These are phyloP conservation scores for Chrysomallon squamiferum DNA, from an alignment of 1,140 invertebrate species.

Conservation along the genomic window DNA sequence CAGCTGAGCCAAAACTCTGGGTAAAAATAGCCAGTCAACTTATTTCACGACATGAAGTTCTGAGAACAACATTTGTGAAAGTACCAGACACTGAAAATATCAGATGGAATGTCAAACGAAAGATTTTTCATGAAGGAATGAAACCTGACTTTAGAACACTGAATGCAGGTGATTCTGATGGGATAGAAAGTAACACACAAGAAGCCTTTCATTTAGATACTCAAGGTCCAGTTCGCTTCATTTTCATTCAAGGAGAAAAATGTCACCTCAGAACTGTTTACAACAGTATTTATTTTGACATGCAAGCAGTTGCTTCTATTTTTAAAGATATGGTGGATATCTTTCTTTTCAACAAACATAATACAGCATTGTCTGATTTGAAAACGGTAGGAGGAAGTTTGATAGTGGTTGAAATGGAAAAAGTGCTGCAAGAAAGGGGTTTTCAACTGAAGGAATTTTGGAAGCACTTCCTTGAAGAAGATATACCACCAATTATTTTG, in stretches of 20 bases:
- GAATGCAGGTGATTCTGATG: background rate
- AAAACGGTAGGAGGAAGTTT: background rate
- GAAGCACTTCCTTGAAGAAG: background rate
- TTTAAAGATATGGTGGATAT: constrained; percentile 20
- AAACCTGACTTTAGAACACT: constrained; percentile 14
- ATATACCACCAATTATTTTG: background rate
- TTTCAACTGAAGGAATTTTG: background rate
- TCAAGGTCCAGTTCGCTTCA: constrained; percentile 20
- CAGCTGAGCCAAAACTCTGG: background rate
- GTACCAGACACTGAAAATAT: background rate
- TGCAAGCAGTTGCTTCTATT: constrained; percentile 9
- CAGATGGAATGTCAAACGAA: background rate
- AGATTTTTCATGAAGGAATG: constrained; percentile 11
- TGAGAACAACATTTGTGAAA: constrained; percentile 7
- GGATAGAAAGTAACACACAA: constrained; percentile 4
- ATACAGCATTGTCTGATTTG: background rate
- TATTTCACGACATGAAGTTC: background rate
- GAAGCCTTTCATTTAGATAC: constrained; percentile 19
- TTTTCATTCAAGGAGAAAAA: constrained; percentile 3
- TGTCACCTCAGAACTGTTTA: constrained; percentile 12
- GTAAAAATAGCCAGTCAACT: background rate
- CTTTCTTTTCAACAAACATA: background rate
- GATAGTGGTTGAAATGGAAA: background rate
- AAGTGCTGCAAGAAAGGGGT: background rate
- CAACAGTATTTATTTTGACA: constrained; percentile 24